These are phyloP conservation scores for Caenorhabditis zanzibari DNA, from an alignment of 2,888 invertebrate genomes.

Conservation along the genomic window DNA sequence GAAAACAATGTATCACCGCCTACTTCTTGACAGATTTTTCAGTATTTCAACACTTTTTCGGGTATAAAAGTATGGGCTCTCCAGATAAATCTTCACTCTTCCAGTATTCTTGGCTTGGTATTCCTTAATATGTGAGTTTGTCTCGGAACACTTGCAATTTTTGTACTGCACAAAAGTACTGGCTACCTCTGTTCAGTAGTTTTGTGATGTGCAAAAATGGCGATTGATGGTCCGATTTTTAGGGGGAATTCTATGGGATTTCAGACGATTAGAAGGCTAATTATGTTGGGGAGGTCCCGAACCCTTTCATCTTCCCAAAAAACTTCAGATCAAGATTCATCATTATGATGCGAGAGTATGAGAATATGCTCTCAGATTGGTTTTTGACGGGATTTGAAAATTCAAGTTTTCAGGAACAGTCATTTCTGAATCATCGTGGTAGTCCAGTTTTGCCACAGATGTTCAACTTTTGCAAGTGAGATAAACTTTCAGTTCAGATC, in stretches of 20 bases:
- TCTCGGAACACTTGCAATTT: slow-evolving; percentile 11
- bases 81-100: neutral
- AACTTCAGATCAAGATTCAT: too few relatives aligned
- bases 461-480: too few relatives aligned
- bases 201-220: slow-evolving; percentile 42
- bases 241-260: too few relatives aligned
- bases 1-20: slow-evolving; percentile 34
- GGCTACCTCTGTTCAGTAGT: slow-evolving; percentile 14
- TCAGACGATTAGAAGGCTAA: too few relatives aligned
- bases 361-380: neutral
- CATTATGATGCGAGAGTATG: neutral
- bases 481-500: too few relatives aligned
- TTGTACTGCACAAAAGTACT: slow-evolving; percentile 44
- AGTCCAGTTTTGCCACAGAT: too few relatives aligned
- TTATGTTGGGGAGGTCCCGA: too few relatives aligned
- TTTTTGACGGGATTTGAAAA: too few relatives aligned
- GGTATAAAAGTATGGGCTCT: slow-evolving; percentile 11
- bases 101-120: neutral
- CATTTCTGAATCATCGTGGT: too few relatives aligned
- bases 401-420: too few relatives aligned
- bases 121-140: neutral
- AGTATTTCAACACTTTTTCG: slow-evolving; percentile 20
- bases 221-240: neutral
- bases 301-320: too few relatives aligned
- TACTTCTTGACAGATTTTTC: slow-evolving; percentile 12